These are phyloP conservation scores for Plestiodon gilberti DNA, from an alignment of 2,113 vertebrate genomes.

Conservation along the genomic window DNA sequence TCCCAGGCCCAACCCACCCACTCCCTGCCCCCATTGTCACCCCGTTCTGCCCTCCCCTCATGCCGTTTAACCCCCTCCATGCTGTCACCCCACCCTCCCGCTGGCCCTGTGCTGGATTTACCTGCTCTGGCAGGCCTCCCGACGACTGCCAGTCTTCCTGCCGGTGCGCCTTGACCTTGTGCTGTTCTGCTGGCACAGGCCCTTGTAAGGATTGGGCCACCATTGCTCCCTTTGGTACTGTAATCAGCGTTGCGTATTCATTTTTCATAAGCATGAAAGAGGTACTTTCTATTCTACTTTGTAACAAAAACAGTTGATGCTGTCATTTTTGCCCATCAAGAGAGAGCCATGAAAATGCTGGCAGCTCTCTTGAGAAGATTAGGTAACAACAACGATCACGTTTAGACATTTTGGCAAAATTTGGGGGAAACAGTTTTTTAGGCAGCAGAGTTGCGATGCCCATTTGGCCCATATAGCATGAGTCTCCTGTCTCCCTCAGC, in stretches of 20 bases:
- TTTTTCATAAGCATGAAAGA: not conserved
- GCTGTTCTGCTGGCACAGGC: too few species aligned
- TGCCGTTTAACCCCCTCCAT: too few species aligned
- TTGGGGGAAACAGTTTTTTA: not conserved
- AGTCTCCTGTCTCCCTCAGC: not conserved
- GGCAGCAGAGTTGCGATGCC: not conserved
- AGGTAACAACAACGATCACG: not conserved
- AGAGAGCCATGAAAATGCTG: not conserved
- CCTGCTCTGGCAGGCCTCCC: too few species aligned
- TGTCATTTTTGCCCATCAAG: not conserved
- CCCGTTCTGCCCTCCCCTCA: too few species aligned
- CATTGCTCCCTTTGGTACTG: constrained; percentile 11
- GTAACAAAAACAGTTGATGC: not conserved
- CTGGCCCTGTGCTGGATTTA: too few species aligned
- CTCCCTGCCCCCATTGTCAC: too few species aligned
- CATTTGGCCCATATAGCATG: not conserved
- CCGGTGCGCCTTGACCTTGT: too few species aligned
- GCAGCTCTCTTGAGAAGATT: not conserved
- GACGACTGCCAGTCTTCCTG: too few species aligned
- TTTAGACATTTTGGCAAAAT: not conserved
- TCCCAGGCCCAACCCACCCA: too few species aligned
- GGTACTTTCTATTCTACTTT: not conserved
- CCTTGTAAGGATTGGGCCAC: too few species aligned
- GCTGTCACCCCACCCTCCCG: too few species aligned
- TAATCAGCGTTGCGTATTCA: not conserved